Evolutionary conservation across 2,888 invertebrate species (phyloP), one percentile per base, ranked within the genome.

Genomic region (Philereme vetulata): DNA sequence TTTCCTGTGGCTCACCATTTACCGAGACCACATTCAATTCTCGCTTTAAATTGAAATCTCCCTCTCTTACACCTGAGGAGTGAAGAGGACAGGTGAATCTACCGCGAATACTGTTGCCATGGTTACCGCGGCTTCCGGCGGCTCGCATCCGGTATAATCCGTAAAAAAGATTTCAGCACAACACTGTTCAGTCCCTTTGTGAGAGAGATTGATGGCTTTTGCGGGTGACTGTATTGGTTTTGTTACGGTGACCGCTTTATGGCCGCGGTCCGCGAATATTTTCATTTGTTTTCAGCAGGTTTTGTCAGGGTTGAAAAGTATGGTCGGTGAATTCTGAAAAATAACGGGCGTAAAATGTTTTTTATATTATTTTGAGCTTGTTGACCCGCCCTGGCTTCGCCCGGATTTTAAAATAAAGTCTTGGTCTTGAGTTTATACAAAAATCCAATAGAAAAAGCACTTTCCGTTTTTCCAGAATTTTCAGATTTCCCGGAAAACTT

Each of bases 1-100:
- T 90, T 90, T 91, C 91, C 91, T 88, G 90, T 78, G 72, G 72
- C 70, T 77, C 81, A 81, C 80, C 81, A 80, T 79, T 70, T 80
- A 82, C 77, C 86, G 80, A 83, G 47, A 51, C 58, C 82, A 79
- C 86, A 80, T 81, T 82, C 88, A 84, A 87, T 86, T 85, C 85
- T 77, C 80, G 83, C 84, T 86, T 85, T 84, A 83, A 84, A 85
- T 81, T 72, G 38, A 38, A 69, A 64, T 45, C 40, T 80, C 84
- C 64, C 76, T 63, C 67, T 84, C 81, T 56, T 58, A 62, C 76
- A 32, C 45, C 46, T 36, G 10, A 51, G 4, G 63, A 47, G 35
- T 50, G 72, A 82, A 48, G 58, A 78, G 65, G 85, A 84, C 34
- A 56, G 61, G 52, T 34, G 51, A 50, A 70, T 65, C 67, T 68